phyloP scores from a whole-genome alignment of 2,888 invertebrate species.

The Thera obeliscata region DNA sequence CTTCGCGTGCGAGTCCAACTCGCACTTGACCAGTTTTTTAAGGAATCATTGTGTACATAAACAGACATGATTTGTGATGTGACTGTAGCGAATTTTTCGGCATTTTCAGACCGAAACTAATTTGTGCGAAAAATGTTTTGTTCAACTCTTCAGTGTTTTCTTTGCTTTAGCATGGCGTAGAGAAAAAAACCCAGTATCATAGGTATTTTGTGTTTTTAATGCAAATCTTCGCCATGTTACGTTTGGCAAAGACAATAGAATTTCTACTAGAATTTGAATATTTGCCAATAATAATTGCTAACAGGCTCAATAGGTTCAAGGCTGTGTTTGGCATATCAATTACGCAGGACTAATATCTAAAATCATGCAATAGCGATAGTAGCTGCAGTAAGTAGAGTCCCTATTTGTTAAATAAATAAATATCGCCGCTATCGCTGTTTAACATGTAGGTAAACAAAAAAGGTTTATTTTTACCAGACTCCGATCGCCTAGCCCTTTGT shows the following conservation, averaged over 20 bases:
- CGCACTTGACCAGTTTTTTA: too few species aligned
- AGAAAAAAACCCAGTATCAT: slow-evolving; percentile 9
- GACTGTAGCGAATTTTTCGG: slow-evolving; percentile 16
- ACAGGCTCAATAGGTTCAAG: slow-evolving; percentile 11
- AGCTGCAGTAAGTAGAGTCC: too few species aligned
- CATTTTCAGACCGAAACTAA: slow-evolving; percentile 8
- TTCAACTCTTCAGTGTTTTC: slow-evolving; percentile 1
- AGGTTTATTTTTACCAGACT: too few species aligned
- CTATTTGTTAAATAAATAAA: too few species aligned
- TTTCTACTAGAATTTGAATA: slow-evolving; percentile 26
- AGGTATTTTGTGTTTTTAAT: slow-evolving; percentile 4
- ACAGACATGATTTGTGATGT: not conserved
- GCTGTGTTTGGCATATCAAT: slow-evolving; percentile 20
- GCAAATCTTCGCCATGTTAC: slow-evolving; percentile 9
- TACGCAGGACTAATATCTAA: too few species aligned
- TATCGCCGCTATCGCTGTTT: too few species aligned
- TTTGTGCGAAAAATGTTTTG: slow-evolving; percentile 21
- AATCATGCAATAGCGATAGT: too few species aligned
- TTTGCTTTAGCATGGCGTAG: not conserved
- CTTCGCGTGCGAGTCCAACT: too few species aligned
- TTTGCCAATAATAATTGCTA: slow-evolving; percentile 25
- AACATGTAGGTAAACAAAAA: too few species aligned
- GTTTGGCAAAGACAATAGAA: slow-evolving; percentile 25
- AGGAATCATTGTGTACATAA: not conserved
- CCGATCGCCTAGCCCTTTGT: too few species aligned